Percentiles rank a stretch among this genome's conserved stretches.
Conservation (phyloP, 2,113 vertebrate species). For the Pseudorasbora parva region DNA sequence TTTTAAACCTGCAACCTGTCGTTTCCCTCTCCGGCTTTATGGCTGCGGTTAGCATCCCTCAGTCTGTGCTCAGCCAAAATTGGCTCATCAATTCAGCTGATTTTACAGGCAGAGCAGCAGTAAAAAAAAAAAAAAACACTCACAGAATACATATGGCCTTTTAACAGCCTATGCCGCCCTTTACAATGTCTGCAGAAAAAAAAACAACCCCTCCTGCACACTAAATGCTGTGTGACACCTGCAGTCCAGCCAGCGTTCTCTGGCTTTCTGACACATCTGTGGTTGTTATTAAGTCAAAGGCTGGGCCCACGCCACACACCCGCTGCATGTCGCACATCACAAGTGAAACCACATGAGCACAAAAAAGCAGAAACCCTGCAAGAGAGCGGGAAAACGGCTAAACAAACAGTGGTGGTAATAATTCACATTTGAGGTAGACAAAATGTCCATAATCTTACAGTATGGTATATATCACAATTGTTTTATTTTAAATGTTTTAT, state of each 20-base stretch:
- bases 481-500: not conserved
- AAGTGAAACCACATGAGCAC: slow-evolving; percentile 24
- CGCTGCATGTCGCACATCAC: slow-evolving; percentile 15
- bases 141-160: slow-evolving; percentile 62
- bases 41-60: slow-evolving; percentile 58
- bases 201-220: slow-evolving; percentile 40
- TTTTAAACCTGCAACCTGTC: slow-evolving; percentile 41
- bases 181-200: slow-evolving; percentile 60
- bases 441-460: not conserved
- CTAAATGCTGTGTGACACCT: slow-evolving; percentile 54
- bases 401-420: slow-evolving; percentile 5
- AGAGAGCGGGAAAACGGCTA: not conserved
- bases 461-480: too few species aligned
- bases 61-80: slow-evolving; percentile 60
- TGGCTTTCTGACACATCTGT: slow-evolving; percentile 34
- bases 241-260: slow-evolving; percentile 39
- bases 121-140: slow-evolving; percentile 64
- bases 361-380: not conserved
- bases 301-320: slow-evolving; percentile 26
- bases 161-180: slow-evolving; percentile 58
- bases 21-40: slow-evolving; percentile 54
- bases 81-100: slow-evolving; percentile 65
- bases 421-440: not conserved
- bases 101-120: slow-evolving; percentile 63
- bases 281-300: slow-evolving; percentile 18